Conservation (phyloP, 2,113 vertebrate species). For the Perognathus longimembris region DNA sequence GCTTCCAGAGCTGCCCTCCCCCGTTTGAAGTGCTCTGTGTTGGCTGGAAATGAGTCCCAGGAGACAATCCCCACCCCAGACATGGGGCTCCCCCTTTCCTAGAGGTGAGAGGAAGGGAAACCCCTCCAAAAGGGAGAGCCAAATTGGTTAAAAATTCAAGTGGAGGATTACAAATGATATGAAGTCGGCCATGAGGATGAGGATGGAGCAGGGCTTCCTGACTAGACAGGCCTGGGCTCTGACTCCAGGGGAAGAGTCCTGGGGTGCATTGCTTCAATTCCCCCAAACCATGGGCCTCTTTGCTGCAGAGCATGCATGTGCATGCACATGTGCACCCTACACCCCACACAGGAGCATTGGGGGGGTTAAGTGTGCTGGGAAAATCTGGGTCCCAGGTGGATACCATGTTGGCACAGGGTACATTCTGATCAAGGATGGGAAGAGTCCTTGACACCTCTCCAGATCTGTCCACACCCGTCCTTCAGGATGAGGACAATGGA, state of each 20-base stretch:
- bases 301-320: background rate
- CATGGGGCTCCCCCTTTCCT: constrained; percentile 60
- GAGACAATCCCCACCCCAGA: constrained; percentile 70
- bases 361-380: background rate
- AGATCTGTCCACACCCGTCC: background rate
- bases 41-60: constrained; percentile 78
- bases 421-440: background rate
- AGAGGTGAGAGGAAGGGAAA: constrained; percentile 40
- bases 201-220: too few relatives aligned
- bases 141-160: constrained; percentile 7
- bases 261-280: fast-evolving
- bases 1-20: constrained; percentile 47
- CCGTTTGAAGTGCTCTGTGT: constrained; percentile 75
- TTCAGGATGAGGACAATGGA: background rate
- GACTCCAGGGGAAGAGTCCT: fast-evolving
- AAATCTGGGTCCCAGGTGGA: background rate
- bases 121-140: constrained; percentile 31
- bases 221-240: background rate
- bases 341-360: too few relatives aligned
- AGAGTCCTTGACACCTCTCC: fast-evolving
- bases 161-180: background rate
- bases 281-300: background rate
- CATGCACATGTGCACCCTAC: fast-evolving
- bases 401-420: too few relatives aligned
- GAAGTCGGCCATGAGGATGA: background rate